These are phyloP conservation scores for Furnarius figulus DNA, from an alignment of 2,113 vertebrate species.

Conservation along the genomic window DNA sequence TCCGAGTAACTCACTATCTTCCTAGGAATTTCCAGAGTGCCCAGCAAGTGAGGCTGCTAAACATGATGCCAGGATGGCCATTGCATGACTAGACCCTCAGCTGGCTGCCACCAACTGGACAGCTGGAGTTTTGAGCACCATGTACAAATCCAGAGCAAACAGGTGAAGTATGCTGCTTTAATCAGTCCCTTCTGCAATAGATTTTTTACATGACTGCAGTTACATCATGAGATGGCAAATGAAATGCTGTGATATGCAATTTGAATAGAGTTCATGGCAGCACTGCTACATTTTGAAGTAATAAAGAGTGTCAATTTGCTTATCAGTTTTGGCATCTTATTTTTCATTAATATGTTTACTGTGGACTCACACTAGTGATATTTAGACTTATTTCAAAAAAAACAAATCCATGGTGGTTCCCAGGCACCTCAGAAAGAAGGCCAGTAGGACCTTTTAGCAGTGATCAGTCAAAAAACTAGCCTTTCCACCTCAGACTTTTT, in stretches of 20 bases:
- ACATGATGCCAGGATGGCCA: fast-evolving
- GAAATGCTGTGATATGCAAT: not conserved
- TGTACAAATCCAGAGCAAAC: not conserved
- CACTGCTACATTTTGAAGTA: not conserved
- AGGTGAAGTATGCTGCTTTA: not conserved
- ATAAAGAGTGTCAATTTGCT: not conserved
- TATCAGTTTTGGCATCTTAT: not conserved
- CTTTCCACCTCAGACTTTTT: not conserved
- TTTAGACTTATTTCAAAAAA: not conserved
- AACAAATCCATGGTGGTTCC: not conserved
- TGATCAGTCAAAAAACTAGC: not conserved
- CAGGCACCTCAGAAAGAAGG: not conserved
- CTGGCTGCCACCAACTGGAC: not conserved
- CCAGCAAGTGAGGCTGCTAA: not conserved
- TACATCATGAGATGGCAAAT: not conserved
- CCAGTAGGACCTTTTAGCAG: not conserved
- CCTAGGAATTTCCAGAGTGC: not conserved
- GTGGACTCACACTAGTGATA: not conserved
- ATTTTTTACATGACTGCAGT: not conserved
- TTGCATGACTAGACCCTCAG: not conserved
- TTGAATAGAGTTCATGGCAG: not conserved
- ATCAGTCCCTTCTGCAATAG: not conserved
- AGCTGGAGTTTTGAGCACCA: not conserved
- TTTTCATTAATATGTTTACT: not conserved
- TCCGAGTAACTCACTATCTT: not conserved